Base-by-base conservation (phyloP, 2,797 vertebrate species). In the Pangasius mekongensis region DNA sequence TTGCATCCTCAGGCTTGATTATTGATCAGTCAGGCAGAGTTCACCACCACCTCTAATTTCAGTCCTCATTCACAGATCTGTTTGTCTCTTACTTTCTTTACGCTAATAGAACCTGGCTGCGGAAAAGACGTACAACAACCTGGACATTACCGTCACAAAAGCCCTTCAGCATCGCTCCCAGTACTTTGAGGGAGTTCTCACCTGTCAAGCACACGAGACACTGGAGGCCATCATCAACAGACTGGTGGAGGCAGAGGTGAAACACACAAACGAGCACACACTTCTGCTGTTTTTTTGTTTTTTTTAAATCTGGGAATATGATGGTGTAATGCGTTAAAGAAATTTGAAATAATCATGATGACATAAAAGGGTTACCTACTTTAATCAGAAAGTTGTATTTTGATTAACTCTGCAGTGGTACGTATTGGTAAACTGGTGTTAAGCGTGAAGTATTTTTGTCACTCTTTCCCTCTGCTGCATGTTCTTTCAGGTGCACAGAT, bases 61-160 rank as follows among this genome's bases (percentile, higher is more conserved):
- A n/a, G 18, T 87, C 13, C 60, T 2, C 27, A 14, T 56, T 64
- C n/a, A 33, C n/a, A 30, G 69, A 20, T 52, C 0, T 67, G 36
- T 66, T 36, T 85, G 54, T 66, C 43, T 73, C 10, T 76, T 60
- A 27, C 22, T 82, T 22, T 39, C 11, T 20, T 87, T 71, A 58
- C 58, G n/a, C 54, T 74, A 43, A 52, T 92, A 99, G 98, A 99
- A 99, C 91, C 94, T 98, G 92, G 98, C 98, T 3, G 98, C 98
- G 4, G 98, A 99, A 94, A 99, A 99, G 93, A 99, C 97, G 0
- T 99, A 99, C 94, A 99, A 99, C 95, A 99, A 99, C 94, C 94
- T 99, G 95, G 98, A 99, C 0, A 93, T 99, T 91, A 98, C 98
- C 0, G 98, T 99, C 94, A 99, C 98, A 3, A 98, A 98, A 95